Evolutionary conservation across 2,113 vertebrate species (phyloP), one percentile per base, ranked within the genome.

Genomic region (Eretmodus cyanostictus): DNA sequence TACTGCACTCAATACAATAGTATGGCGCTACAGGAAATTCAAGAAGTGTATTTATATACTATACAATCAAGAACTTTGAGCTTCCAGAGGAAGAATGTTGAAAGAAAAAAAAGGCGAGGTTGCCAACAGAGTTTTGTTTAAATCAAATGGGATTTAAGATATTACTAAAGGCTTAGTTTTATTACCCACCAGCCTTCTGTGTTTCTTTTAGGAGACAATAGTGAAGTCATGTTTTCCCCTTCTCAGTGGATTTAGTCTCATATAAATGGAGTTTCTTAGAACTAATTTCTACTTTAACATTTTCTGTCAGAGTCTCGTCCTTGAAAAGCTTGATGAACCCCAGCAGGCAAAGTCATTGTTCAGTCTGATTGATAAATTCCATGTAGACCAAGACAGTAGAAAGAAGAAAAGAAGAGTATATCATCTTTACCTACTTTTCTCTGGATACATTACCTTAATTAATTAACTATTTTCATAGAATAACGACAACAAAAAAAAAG

Each of bases 281-380:
- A 45, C 85, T 91, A 80, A 91, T 91, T 90, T 85, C 90, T 88
- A 87, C 92, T 94, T 91, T 79, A 68, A 84, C 29, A 45, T 86
- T 79, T 51, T 73, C 22, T 61, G 71, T 63, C 57, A 49, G 54
- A 29, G 12, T 16, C 66, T 22, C 40, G 59, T 84, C 59, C 71
- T 81, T 76, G 78, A 49, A 54, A 71, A 87, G 85, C 55, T 54
- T 31, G 82, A 89, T 85, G 84, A 84, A 73, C 29, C 29, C 27
- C 22, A 80, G 36, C 49, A 49, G 34, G 13, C 34, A 42, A 27
- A 68, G 54, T 82, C 57, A 68, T 47, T 85, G 63, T 54, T 61
- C 4, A 38, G 17, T 42, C 8, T 81, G 12, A 83, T 79, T 61
- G 61, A 29, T 81, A 73, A 59, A 42, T 24, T 79, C 24, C 34